A percentile compares a stretch with the other conserved stretches of the same genome.
Evolutionary conservation across 2,797 vertebrate genomes (phyloP).

Genomic region (Pseudotriccus pelzelni): DNA sequence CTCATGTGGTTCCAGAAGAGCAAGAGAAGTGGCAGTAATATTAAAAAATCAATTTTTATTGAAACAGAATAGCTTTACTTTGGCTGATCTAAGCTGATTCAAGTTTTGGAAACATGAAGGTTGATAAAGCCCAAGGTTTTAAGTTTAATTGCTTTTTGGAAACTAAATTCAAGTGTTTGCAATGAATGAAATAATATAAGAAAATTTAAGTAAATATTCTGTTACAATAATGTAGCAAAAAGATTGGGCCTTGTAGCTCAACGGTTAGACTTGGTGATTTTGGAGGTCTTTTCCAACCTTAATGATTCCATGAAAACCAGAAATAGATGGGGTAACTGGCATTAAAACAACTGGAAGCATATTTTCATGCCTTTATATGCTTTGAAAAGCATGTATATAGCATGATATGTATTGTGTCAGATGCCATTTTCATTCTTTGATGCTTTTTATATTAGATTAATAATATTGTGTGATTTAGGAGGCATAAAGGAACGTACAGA

Average conservation of each 20-base stretch:
- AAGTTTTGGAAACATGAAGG: background rate
- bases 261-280: background rate
- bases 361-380: background rate
- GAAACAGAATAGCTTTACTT: background rate
- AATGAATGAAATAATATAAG: background rate
- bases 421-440: background rate
- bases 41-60: conserved; percentile 37
- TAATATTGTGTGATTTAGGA: background rate
- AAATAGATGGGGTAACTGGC: background rate
- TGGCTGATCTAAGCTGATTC: background rate
- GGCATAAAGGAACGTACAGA: background rate
- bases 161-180: background rate
- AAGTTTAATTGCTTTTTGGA: background rate
- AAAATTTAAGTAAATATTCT: background rate
- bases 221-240: background rate
- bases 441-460: background rate
- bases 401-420: background rate
- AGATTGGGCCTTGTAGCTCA: background rate
- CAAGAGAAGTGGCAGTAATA: background rate
- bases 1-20: background rate
- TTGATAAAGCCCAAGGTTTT: background rate
- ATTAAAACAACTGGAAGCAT: background rate
- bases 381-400: background rate
- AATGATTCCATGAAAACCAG: background rate
- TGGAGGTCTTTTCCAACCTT: background rate